A percentile compares a stretch with the other conserved stretches of the same genome.
phyloP scores from a whole-genome alignment of 2,888 invertebrate species.

The Mactromeris polynyma region DNA sequence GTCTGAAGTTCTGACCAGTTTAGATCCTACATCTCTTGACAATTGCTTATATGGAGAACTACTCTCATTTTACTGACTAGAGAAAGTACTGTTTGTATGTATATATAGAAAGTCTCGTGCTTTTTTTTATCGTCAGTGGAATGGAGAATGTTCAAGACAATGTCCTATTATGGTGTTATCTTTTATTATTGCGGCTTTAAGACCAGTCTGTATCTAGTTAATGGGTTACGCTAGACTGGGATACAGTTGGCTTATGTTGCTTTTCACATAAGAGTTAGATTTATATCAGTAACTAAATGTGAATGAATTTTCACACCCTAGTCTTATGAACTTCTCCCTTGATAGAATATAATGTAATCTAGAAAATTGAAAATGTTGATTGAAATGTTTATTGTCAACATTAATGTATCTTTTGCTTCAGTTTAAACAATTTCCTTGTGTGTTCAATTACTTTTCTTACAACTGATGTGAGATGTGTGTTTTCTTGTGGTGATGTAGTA shows the following conservation, averaged over 20 bases:
- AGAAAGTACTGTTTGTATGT: background rate
- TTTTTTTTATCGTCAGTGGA: background rate
- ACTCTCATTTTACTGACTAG: background rate
- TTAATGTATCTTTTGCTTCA: background rate
- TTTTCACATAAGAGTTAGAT: background rate
- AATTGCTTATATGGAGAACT: background rate
- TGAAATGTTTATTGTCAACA: background rate
- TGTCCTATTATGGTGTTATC: background rate
- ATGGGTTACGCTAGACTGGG: background rate
- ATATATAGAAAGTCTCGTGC: background rate
- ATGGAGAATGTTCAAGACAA: background rate
- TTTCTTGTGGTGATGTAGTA: background rate
- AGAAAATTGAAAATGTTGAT: background rate
- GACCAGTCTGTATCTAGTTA: background rate
- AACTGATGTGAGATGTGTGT: background rate
- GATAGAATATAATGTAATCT: background rate
- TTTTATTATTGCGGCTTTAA: background rate
- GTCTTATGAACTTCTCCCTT: background rate
- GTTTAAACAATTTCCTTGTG: background rate
- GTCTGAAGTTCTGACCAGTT: slow-evolving; percentile 2
- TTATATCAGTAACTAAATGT: background rate
- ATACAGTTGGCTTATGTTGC: background rate
- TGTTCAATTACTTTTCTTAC: background rate
- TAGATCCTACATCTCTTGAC: background rate
- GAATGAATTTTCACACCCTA: slow-evolving; percentile 12